Base-by-base conservation (phyloP, 92 coral and sea anemone species). In the Meandrina meandrites region DNA sequence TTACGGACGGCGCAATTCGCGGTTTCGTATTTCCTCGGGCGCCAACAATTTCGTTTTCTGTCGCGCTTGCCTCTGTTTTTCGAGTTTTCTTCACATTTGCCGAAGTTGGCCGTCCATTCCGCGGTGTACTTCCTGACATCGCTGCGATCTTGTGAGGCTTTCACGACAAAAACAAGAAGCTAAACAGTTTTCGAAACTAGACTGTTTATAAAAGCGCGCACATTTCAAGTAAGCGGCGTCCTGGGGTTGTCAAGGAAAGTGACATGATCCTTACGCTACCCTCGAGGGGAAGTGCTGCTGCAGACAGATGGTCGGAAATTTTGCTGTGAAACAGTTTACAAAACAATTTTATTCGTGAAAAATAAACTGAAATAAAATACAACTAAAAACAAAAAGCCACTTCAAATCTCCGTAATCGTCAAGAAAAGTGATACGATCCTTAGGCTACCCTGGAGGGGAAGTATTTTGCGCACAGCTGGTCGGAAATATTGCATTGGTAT, bases 1-100 rank as follows among this genome's bases (percentile, higher is more conserved):
- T 64, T 3, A 72, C 85, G 37, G 89, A 86, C 32, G 75, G 89
- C 50, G 89, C 50, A 35, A 79, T 79, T 70, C 89, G 89, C 4
- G 84, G 79, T 69, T 86, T 86, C 19, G 79, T 45, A 57, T 18
- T 68, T 30, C 89, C 74, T 34, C 80, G 81, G 19, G 85, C 72
- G 85, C 89, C 85, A 34, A 86, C 89, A 8, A 86, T 30, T 79
- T 86, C 85, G 34, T 86, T 86, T 79, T 79, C 79, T 22, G 84
- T 57, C 17, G 28, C 31, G 50, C 34, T 5, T 11, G 48, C 68
- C 7, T 34, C 62, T 54, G 72, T 69, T 86, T 75, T 86, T 50
- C 84, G 37, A 22, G 84, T 37, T 86, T 80, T 86, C 80, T 53
- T 86, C 24, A 57, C 0, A 79, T 68, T 80, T 48, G 47, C 45